phyloP scores from a whole-genome alignment of 37 sponge, comb jelly and placozoan species.

The Bolinopsis microptera region DNA sequence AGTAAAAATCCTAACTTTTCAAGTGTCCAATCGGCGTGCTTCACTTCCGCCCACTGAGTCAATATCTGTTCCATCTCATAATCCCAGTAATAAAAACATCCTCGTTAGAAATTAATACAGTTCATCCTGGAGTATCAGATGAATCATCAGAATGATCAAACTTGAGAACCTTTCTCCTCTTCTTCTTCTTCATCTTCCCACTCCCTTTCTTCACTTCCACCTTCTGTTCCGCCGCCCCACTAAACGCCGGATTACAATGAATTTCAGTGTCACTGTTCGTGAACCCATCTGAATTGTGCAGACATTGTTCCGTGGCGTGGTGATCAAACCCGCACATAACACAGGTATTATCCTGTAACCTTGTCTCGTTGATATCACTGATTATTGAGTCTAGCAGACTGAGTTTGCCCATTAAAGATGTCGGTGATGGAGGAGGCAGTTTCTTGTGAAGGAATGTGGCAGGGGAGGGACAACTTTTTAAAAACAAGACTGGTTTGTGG shows the following conservation, averaged over 20 bases:
- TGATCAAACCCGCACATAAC: neutral
- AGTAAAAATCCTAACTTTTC: too few species aligned
- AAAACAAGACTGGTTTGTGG: constrained; percentile 8
- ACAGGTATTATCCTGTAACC: neutral
- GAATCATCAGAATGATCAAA: neutral
- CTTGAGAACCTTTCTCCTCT: neutral
- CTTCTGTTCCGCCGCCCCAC: neutral
- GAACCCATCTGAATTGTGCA: neutral
- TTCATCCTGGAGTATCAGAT: neutral
- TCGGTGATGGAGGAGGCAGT: neutral
- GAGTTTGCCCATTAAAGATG: neutral
- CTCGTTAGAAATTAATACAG: too few species aligned
- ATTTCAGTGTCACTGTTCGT: neutral
- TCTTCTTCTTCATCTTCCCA: neutral
- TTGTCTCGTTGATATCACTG: neutral
- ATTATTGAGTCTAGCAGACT: neutral
- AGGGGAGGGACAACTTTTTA: constrained; percentile 8
- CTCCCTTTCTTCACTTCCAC: neutral
- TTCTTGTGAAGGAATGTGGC: constrained; percentile 22
- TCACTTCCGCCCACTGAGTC: too few species aligned
- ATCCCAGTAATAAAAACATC: too few species aligned
- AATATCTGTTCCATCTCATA: too few species aligned
- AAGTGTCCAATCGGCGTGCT: too few species aligned
- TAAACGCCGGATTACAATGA: neutral
- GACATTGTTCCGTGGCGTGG: neutral